Base-by-base conservation (phyloP, 2,113 vertebrate genomes). In the Origma solitaria region DNA sequence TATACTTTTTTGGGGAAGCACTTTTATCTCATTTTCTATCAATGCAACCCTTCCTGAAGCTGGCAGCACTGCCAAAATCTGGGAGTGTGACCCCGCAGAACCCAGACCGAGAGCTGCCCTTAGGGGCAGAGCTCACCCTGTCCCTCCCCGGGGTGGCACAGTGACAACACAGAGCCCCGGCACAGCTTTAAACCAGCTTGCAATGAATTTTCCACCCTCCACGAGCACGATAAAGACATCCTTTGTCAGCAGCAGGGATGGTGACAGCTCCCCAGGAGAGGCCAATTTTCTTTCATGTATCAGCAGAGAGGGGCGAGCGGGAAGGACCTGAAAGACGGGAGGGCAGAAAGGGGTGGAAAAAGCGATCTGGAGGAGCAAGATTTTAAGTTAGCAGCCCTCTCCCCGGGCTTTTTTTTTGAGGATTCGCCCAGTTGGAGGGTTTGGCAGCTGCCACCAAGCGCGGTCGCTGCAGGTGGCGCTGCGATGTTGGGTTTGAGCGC, bases 391-490 rank as follows among this genome's bases (percentile, higher is more conserved):
- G 14, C 13, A 68, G 24, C 45, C 30, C 9, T 33, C 14, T 92
- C 50, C 73, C 13, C 3, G 13, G 24, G 37, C 6, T 3, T 38
- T 51, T 68, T 28, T 10, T 0, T 44, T 6, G 0, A 16, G 76
- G 13, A 53, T 71, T 40, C 47, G 0, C 33, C 21, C 10, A 1
- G 15, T 68, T 66, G 10, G 25, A 19, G 72, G 75, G 60, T 88
- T 88, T 64, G 28, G 15, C 69, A 35, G 92, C 73, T 94, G 97
- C 71, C 90, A 95, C 82, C 96, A 94, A 94, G 96, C 92, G 49
- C 80, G 71, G 96, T 31, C 62, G 83, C 98, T 98, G 98, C 94
- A 98, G 98, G 96, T 98, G 98, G 98, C 97, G 96, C 98, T 97
- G 97, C 95, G 82, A 98, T 79, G 96, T 98, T 96, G 98, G 96